Evolutionary conservation across 1,140 invertebrate species (phyloP), one percentile per base, ranked within the genome.

Genomic region (Andricus grossulariae): DNA sequence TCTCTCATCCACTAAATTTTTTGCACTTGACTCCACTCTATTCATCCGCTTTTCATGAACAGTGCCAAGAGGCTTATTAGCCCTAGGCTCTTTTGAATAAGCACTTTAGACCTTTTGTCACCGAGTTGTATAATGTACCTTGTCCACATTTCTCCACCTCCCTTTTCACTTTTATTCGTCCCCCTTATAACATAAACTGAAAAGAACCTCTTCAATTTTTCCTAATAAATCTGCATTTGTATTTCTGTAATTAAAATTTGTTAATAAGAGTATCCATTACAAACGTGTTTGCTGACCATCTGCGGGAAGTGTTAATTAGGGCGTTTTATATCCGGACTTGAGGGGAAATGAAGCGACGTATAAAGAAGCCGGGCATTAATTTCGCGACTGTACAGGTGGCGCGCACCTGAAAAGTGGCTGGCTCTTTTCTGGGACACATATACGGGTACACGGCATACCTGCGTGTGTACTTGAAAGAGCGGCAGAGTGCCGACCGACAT

Each of bases 391-490:
- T 32, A 70, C 74, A 75, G 74, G 74, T 75, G 74, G 49, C 15
- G 39, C 55, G 74, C 74, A 70, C 74, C 72, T 73, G 74, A 75
- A 75, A 50, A 39, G 52, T 39, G 15, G 15, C 66, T 49, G 13
- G 54, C 74, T 75, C 74, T 49, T 75, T 71, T 79, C 76, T 73
- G 49, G 45, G 77, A 80, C 72, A 71, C 11, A 25, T 66, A 75
- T 50, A 72, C 73, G 74, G 76, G 76, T 71, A 73, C 74, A 50
- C 32, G 25, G 54, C 51, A 60, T 82, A 75, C 57, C 70, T 74
- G 73, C 79, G 77, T 83, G 80, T 73, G 77, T 80, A 82, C 81
- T 81, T 77, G 82, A 80, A 82, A 80, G 71, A 82, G 51, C 77
- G 79, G 52, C 25, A 16, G 32, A 66, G 52, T 50, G 74, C 19